Conservation (phyloP, 2,888 invertebrate species). For the Drosophila antonietae region DNA sequence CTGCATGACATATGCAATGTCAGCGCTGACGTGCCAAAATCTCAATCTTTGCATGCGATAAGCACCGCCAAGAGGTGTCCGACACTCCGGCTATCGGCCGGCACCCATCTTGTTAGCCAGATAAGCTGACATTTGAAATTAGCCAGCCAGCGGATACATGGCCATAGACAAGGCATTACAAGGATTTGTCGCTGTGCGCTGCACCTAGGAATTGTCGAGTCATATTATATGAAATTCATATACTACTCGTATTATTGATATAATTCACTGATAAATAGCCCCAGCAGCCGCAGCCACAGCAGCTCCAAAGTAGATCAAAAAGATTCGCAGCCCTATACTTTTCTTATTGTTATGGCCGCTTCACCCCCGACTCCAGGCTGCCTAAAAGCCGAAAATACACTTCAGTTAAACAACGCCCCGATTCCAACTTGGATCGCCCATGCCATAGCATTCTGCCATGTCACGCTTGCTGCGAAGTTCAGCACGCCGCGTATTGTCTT, state of each 20-base stretch:
- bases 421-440: conserved; percentile 16
- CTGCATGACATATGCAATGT: conserved; percentile 60
- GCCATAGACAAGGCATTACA: conserved; percentile 79
- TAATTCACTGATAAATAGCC: conserved; percentile 71
- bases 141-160: conserved; percentile 75
- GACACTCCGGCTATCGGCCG: conserved; percentile 59
- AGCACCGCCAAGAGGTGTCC: conserved; percentile 58
- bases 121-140: conserved; percentile 84
- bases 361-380: not conserved
- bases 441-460: conserved; percentile 45
- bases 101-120: conserved; percentile 79
- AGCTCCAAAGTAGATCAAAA: conserved; percentile 73
- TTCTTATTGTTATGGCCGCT: conserved; percentile 33
- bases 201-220: conserved; percentile 46
- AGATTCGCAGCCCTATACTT: conserved; percentile 68
- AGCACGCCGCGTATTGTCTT: conserved; percentile 71
- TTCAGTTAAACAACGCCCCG: conserved; percentile 49
- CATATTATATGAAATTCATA: conserved; percentile 70
- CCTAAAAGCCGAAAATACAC: conserved; percentile 57
- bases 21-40: conserved; percentile 55
- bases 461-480: conserved; percentile 78
- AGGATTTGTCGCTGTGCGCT: conserved; percentile 62
- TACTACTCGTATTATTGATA: conserved; percentile 66
- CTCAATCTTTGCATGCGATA: conserved; percentile 58
- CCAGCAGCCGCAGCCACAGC: conserved; percentile 42